Percentiles rank a stretch among this genome's conserved stretches.
These are phyloP conservation scores for Diorhabda sublineata DNA, from an alignment of 1,140 invertebrate genomes.

Conservation along the genomic window DNA sequence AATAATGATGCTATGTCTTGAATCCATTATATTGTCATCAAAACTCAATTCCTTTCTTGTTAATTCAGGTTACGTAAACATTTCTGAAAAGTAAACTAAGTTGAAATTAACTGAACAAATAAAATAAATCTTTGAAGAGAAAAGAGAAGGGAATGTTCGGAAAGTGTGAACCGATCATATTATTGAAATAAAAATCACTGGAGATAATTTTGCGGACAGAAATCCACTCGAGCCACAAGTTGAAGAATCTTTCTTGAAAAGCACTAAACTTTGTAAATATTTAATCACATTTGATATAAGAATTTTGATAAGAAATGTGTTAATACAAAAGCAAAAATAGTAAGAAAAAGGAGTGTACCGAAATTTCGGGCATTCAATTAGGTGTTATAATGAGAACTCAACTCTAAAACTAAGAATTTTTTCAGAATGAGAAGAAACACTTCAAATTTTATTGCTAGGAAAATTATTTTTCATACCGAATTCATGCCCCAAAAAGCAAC, in stretches of 20 bases:
- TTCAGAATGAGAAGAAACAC: no score
- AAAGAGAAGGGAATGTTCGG: not conserved
- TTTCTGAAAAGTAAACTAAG: not conserved
- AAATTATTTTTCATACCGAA: no score
- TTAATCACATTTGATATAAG: not conserved
- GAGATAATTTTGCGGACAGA: not conserved
- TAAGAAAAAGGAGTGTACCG: no score
- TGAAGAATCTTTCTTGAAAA: not conserved
- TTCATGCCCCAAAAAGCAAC: no score
- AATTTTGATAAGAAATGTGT: no score
- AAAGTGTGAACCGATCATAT: not conserved
- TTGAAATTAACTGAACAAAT: slow-evolving; percentile 1
- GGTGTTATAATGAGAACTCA: no score
- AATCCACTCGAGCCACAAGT: not conserved
- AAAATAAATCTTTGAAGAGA: not conserved
- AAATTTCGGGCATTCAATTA: no score
- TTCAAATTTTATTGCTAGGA: no score
- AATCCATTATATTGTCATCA: not conserved
- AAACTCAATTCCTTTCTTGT: slow-evolving; percentile 2
- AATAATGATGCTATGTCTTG: not conserved
- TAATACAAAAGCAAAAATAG: no score
- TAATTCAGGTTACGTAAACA: slow-evolving; percentile 2
- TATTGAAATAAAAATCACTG: not conserved
- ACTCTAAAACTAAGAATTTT: no score
- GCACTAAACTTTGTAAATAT: not conserved